Evolutionary conservation across 2,797 vertebrate genomes (phyloP), one percentile per base, ranked within the genome.

Genomic region (Denticeps clupeoides): DNA sequence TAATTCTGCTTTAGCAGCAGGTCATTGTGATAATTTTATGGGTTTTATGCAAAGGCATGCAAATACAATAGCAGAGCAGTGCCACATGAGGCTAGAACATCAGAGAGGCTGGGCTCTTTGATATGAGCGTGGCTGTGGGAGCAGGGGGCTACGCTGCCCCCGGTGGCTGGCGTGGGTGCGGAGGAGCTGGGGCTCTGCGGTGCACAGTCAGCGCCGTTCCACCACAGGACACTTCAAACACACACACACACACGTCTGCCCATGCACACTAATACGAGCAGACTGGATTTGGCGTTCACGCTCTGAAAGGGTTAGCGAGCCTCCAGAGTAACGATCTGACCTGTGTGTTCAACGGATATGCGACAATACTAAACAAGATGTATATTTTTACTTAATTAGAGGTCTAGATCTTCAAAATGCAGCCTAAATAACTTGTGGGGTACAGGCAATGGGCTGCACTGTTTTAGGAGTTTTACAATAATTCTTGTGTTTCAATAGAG

Each of bases 31-130:
- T 37, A 37, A 37, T 37, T 37, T 19, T 37, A 33, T 18, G 33
- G 19, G 15, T 37, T 19, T 37, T 37, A 37, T 37, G 33, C 33
- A 37, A 16, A 37, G 16, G 16, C 33, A 37, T 37, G 33, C 33
- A 18, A 37, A 37, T 33, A 37, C 33, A 37, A 37, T 37, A 37
- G 33, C 15, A 33, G 15, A 33, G 3, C 33, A 3, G 48, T 29
- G 51, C 37, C 22, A 46, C 31, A 8, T 28, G 49, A 53, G 48
- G 48, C 47, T 37, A 41, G 56, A 40, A 53, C 61, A 56, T 59
- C 46, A 61, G 51, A 57, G 53, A 37, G 50, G 55, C 31, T 38
- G 12, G 35, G 21, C 18, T 41, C 57, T 60, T 60, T 63, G 53
- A 60, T 53, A 49, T 24, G 29, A 47, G 42, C 38, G 54, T n/a